Percentiles rank a stretch among this genome's conserved stretches.
Evolutionary conservation across 1,140 invertebrate species (phyloP).

Genomic region (Bradysia coprophila): DNA sequence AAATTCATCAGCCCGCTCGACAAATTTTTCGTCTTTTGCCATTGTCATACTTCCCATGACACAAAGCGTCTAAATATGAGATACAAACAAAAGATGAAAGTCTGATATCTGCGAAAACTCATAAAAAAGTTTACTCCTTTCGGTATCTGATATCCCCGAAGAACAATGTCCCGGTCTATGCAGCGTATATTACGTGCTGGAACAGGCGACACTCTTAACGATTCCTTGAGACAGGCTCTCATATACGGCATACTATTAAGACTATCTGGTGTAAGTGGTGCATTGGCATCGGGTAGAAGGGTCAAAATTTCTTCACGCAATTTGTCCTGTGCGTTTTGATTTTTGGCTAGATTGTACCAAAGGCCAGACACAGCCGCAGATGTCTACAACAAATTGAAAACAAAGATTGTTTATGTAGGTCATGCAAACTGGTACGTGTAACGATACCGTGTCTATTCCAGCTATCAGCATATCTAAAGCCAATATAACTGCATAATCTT

Average conservation of each 20-base stretch:
- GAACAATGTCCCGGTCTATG: constrained; percentile 47
- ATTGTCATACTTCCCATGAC: constrained; percentile 7
- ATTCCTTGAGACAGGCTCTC: constrained; percentile 33
- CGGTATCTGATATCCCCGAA: no score
- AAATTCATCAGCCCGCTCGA: constrained; percentile 42
- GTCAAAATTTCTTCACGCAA: constrained; percentile 30
- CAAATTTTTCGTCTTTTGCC: constrained; percentile 25
- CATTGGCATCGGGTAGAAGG: constrained; percentile 17
- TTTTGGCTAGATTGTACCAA: constrained; percentile 19
- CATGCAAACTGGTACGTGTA: no score
- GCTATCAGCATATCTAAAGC: constrained; percentile 23
- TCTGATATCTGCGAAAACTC: not conserved
- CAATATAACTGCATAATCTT: constrained; percentile 24
- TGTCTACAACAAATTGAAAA: no score
- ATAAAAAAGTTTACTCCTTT: constrained; percentile 57
- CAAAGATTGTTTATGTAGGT: no score
- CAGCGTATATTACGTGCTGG: constrained; percentile 63
- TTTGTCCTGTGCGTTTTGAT: constrained; percentile 27
- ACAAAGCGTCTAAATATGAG: constrained; percentile 20
- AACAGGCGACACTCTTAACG: constrained; percentile 63
- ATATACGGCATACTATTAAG: constrained; percentile 25
- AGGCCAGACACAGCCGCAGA: not conserved
- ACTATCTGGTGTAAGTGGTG: constrained; percentile 18
- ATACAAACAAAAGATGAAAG: not conserved
- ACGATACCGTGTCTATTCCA: constrained; percentile 22